These are phyloP conservation scores for Cercopithecus neglectus DNA, from an alignment of 2,797 vertebrate genomes.

Conservation along the genomic window DNA sequence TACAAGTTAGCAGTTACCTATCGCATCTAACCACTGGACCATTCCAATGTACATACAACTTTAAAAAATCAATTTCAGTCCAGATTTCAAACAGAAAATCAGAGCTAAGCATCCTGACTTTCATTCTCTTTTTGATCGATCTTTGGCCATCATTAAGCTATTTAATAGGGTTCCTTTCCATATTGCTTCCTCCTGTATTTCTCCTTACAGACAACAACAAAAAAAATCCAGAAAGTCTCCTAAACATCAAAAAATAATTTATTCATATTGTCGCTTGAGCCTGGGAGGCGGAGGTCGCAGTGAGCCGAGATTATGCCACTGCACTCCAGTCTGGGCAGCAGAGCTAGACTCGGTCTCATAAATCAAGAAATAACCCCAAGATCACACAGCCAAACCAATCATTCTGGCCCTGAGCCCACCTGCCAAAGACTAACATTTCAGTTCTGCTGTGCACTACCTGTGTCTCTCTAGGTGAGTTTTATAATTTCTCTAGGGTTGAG, in stretches of 20 bases:
- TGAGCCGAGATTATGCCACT: background rate
- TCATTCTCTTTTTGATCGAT: background rate
- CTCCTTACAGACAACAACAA: background rate
- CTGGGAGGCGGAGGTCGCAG: background rate
- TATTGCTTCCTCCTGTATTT: background rate
- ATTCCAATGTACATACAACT: background rate
- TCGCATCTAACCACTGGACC: background rate
- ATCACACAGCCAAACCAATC: background rate
- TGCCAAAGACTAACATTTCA: background rate
- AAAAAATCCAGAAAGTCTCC: background rate
- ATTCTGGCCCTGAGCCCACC: background rate
- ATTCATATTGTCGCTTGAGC: background rate
- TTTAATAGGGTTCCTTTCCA: background rate
- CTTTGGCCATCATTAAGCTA: background rate
- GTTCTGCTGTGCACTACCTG: background rate
- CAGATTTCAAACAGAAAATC: background rate
- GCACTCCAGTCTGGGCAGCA: background rate
- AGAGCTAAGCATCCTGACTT: background rate
- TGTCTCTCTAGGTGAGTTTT: background rate
- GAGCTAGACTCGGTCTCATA: background rate
- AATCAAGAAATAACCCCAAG: background rate
- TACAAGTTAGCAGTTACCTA: background rate
- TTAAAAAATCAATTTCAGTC: background rate
- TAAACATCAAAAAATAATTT: background rate
- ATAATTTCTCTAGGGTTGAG: background rate